Evolutionary conservation across 1,140 invertebrate species (phyloP).

Genomic region (Rhagoletis pomonella): DNA sequence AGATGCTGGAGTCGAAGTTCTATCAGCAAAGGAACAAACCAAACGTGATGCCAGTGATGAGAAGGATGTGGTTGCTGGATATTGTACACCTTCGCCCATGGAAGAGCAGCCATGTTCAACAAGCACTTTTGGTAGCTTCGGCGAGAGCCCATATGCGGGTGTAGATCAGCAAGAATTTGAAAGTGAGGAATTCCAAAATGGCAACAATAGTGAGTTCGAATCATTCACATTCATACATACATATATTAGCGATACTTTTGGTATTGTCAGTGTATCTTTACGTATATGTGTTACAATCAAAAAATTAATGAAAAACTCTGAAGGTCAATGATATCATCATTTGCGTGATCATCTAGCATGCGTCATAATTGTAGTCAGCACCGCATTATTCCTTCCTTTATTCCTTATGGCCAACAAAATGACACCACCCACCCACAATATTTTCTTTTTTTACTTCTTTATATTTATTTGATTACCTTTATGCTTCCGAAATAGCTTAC

Average conservation of each 20-base stretch:
- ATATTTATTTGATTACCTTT: neutral
- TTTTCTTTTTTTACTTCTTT: neutral
- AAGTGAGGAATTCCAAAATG: constrained; percentile 49
- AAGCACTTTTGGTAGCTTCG: constrained; percentile 28
- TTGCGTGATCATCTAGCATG: neutral
- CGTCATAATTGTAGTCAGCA: neutral
- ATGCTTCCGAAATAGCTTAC: neutral
- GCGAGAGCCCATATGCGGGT: neutral
- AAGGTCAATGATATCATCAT: too few species aligned
- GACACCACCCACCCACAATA: neutral
- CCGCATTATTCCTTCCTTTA: neutral
- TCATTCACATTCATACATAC: neutral
- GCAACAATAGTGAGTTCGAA: constrained; percentile 54
- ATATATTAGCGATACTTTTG: neutral
- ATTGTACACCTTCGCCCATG: constrained; percentile 52
- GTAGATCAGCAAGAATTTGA: constrained; percentile 35
- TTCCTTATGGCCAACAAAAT: neutral
- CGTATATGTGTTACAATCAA: too few species aligned
- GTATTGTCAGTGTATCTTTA: neutral
- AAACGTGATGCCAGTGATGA: constrained; percentile 65
- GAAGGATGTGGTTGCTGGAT: constrained; percentile 62
- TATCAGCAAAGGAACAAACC: constrained; percentile 69
- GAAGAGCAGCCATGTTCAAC: constrained; percentile 54
- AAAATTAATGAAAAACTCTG: too few species aligned
- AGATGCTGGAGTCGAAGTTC: neutral